Evolutionary conservation across 2,113 vertebrate genomes (phyloP).

Genomic region (Puma concolor): DNA sequence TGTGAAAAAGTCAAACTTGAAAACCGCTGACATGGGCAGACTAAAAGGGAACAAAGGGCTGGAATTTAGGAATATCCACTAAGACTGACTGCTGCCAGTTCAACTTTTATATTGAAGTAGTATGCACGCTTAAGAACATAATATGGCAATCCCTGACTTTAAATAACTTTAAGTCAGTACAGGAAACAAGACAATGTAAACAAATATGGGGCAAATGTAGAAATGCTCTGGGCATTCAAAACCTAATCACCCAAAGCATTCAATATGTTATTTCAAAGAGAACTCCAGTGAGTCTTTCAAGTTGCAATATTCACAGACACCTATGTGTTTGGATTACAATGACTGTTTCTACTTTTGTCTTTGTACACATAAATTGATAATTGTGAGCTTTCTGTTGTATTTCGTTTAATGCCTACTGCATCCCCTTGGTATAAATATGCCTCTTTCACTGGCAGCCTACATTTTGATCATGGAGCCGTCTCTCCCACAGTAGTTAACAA

Average conservation of each 20-base stretch:
- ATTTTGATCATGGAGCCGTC: conserved; percentile 36
- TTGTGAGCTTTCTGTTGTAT: not conserved
- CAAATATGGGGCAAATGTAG: not conserved
- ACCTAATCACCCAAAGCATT: not conserved
- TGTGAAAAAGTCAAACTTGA: not conserved
- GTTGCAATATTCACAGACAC: not conserved
- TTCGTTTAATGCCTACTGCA: not conserved
- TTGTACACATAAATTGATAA: not conserved
- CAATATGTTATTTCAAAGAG: not conserved
- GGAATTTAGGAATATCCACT: not conserved
- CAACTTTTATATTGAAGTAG: not conserved
- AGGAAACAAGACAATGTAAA: not conserved
- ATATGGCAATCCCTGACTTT: not conserved
- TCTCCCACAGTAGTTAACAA: conserved; percentile 49
- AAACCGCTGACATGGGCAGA: not conserved
- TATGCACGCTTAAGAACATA: not conserved
- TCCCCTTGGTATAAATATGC: not conserved
- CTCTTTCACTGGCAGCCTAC: not conserved
- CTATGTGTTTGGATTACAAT: not conserved
- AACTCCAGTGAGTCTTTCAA: not conserved
- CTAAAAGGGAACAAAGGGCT: not conserved
- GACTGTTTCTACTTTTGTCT: not conserved
- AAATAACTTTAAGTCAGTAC: not conserved
- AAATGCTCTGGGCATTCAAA: not conserved
- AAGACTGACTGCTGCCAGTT: not conserved